phyloP scores from a whole-genome alignment of 2,888 invertebrate genomes.

The Agonopterix subpropinquella region DNA sequence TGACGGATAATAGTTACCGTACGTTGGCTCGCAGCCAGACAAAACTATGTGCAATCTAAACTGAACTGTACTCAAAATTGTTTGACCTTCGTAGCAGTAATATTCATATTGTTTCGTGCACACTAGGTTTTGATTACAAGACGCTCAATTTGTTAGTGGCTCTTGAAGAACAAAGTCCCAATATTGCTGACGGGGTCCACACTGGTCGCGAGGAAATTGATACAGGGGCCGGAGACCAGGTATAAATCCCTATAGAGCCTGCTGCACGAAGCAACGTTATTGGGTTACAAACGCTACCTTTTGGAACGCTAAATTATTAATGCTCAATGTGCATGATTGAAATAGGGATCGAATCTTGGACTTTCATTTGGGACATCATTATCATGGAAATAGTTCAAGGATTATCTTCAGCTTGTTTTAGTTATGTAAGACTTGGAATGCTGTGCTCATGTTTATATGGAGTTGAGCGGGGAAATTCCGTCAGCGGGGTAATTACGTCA shows the following conservation, averaged over 20 bases:
- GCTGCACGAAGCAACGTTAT: constrained; percentile 38
- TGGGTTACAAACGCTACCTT: constrained; percentile 18
- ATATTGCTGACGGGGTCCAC: constrained; percentile 98
- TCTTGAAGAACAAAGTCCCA: constrained; percentile 96
- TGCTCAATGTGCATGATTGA: neutral
- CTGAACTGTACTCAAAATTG: constrained; percentile 22
- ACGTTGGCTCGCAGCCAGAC: constrained; percentile 38
- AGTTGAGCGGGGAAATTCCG: no score
- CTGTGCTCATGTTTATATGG: no score
- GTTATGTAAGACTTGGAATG: no score
- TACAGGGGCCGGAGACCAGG: constrained; percentile 99
- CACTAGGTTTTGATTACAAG: constrained; percentile 98
- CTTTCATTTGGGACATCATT: neutral
- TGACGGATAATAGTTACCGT: constrained; percentile 22
- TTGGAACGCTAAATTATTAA: constrained; percentile 2
- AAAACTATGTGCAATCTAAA: constrained; percentile 16
- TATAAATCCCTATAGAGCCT: constrained; percentile 63
- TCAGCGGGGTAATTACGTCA: no score
- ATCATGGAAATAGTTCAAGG: neutral
- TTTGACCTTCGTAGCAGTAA: constrained; percentile 18
- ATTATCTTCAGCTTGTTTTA: no score
- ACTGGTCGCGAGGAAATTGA: constrained; percentile 89
- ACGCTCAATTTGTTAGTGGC: constrained; percentile 99
- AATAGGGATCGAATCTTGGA: neutral
- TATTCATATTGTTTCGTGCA: constrained; percentile 40